Conservation (phyloP, 2,113 vertebrate species). For the Octodon degus region DNA sequence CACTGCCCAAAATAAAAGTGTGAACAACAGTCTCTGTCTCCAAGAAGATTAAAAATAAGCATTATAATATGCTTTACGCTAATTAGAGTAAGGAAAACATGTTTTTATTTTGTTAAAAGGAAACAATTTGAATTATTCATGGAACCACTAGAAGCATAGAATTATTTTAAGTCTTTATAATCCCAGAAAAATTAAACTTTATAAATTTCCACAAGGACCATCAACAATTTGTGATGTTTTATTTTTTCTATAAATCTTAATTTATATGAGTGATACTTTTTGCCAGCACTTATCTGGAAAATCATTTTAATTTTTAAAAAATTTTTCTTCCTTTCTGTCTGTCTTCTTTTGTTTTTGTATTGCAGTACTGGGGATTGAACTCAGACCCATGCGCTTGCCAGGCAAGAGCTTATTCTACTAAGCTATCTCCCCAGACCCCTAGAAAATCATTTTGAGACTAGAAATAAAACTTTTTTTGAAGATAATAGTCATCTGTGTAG, state of each 20-base stretch:
- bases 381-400: no score
- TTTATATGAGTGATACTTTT: neutral
- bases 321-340: no score
- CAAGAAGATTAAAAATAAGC: neutral
- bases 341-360: no score
- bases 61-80: neutral
- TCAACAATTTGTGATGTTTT: slow-evolving; percentile 1
- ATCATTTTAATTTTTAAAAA: neutral
- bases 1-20: neutral
- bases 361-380: no score
- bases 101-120: neutral
- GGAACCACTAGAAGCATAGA: neutral
- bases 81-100: neutral
- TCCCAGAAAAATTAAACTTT: slow-evolving; percentile 32
- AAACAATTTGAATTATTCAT: neutral
- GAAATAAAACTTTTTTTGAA: neutral
- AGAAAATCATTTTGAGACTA: neutral
- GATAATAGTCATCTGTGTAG: neutral
- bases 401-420: no score
- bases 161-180: neutral
- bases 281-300: neutral
- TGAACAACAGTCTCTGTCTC: neutral
- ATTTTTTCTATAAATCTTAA: neutral
- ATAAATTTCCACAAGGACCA: neutral
- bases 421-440: no score